Base-by-base conservation (phyloP, 2,888 invertebrate species). In the Aporophyla nigra region DNA sequence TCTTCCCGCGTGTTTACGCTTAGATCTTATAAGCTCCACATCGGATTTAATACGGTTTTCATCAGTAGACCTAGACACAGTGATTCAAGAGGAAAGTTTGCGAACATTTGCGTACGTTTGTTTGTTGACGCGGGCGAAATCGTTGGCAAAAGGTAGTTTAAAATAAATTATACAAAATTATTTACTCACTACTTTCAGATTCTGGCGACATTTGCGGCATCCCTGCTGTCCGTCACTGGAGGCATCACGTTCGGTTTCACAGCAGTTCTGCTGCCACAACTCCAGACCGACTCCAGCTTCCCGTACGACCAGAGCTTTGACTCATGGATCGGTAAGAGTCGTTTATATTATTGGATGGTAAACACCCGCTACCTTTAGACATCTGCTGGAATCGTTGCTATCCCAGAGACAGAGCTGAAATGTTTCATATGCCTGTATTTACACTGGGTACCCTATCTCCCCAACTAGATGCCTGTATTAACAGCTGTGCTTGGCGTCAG, bases 251-350 rank as follows among this genome's bases (percentile, higher is more conserved):
- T 92, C 65, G 94, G 93, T 0, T 84, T 87, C 73, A 91, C 92
- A 7, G 91, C 93, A 0, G 91, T 93, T 0, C 82, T 94, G 14
- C 86, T 94, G 19, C 93, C 93, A 0, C 89, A 91, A 40, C 86
- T 94, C 0, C 79, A 90, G 62, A 51, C 65, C 5, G 94, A 94
- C 43, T 69, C 86, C 5, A 78, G 73, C 27, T 93, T 87, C 66
- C 86, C 89, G 1, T 93, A 92, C 67, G 90, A 91, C 21, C 77
- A 89, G 40, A 77, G 43, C 5, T 91, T 88, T 33, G 91, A 91
- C 75, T 92, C 93, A 68, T 94, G 93, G 93, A 91, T 93, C 19
- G 94, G 94, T 94, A 84, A 86, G 88, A 51, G 1, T 27, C 9
- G 0, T 33, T n/a, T 21, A 19, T 65, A 24, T 46, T 24, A 46